phyloP scores from a whole-genome alignment of 2,113 vertebrate genomes.

The Zosterops pallidus region DNA sequence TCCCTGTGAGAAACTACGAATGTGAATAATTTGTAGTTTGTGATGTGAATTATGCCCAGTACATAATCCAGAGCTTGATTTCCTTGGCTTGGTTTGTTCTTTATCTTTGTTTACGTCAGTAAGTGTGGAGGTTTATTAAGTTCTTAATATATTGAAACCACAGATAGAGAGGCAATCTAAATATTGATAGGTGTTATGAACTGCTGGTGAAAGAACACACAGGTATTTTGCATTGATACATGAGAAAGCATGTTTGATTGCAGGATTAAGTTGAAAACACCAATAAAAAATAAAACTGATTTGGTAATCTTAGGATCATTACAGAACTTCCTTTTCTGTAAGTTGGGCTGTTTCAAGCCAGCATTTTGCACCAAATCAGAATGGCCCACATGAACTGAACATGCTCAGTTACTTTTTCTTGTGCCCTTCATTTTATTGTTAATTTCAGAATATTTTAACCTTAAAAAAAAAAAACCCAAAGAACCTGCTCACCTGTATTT shows the following conservation, averaged over 20 bases:
- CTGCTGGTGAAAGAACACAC: neutral
- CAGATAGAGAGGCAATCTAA: neutral
- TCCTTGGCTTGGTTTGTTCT: neutral
- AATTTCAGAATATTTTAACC: neutral
- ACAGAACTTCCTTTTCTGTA: neutral
- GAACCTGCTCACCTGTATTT: neutral
- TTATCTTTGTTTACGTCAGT: neutral
- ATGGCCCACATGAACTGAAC: rapidly evolving
- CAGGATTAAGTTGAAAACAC: neutral
- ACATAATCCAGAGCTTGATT: neutral
- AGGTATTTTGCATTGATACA: neutral
- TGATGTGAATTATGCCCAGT: neutral
- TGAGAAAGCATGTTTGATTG: neutral
- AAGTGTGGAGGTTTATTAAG: neutral
- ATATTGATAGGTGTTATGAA: neutral
- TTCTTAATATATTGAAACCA: neutral
- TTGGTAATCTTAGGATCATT: neutral
- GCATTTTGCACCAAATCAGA: neutral
- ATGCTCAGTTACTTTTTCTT: neutral
- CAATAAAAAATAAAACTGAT: neutral
- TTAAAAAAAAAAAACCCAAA: neutral
- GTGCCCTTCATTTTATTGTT: neutral
- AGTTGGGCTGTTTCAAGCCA: neutral
- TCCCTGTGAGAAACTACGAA: neutral
- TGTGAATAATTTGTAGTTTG: too few relatives aligned